phyloP scores from a whole-genome alignment of 2,797 vertebrate species.

The Notoglanidium macrostoma region DNA sequence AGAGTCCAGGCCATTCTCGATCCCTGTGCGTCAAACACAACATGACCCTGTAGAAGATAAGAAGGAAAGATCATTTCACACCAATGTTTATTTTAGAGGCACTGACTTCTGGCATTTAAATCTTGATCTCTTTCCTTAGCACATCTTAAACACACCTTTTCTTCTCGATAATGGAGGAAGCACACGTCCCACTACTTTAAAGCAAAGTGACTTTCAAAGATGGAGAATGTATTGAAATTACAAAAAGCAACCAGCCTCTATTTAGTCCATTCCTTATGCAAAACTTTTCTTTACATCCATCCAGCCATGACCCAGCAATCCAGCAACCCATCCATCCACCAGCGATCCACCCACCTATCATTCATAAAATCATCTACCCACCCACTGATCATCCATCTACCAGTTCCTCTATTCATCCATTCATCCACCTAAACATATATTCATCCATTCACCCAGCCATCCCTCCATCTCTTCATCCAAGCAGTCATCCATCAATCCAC shows the following conservation, averaged over 20 bases:
- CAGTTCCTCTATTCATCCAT: not conserved
- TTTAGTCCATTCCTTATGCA: not conserved
- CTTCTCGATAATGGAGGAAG: not conserved
- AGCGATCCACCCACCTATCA: too few relatives aligned
- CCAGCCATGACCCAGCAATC: not conserved
- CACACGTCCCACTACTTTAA: not conserved
- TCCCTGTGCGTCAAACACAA: slow-evolving; percentile 96
- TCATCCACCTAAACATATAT: not conserved
- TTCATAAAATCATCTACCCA: not conserved
- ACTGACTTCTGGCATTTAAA: not conserved
- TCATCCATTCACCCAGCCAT: not conserved
- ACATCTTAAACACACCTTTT: not conserved
- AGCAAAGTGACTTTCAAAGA: not conserved
- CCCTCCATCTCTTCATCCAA: not conserved
- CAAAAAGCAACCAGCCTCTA: too few relatives aligned
- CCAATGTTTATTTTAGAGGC: not conserved
- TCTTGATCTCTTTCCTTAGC: not conserved
- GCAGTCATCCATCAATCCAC: not conserved
- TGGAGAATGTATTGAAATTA: not conserved
- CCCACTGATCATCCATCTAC: not conserved
- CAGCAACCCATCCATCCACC: not conserved
- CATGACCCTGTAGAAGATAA: slow-evolving; percentile 82
- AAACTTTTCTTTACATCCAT: not conserved
- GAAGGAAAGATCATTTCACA: not conserved
- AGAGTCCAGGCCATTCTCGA: slow-evolving; percentile 98